Percentiles rank a stretch among this genome's conserved stretches.
Evolutionary conservation across 2,888 invertebrate species (phyloP).

Genomic region (Dioctria linearis): DNA sequence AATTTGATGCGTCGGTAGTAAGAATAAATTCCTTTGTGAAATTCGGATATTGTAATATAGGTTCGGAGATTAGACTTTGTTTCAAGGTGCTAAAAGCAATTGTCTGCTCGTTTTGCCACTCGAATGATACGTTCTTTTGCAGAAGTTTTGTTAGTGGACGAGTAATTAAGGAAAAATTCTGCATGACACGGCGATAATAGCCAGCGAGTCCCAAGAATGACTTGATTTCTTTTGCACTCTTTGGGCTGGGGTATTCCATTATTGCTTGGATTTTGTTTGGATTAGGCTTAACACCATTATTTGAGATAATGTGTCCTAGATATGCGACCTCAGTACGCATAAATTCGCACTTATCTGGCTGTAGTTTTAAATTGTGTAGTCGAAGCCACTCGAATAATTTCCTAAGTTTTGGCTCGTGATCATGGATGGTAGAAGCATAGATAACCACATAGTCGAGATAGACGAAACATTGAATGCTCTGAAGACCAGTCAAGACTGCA

Average conservation of each 20-base stretch:
- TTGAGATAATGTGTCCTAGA: constrained; percentile 63
- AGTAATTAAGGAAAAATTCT: no score
- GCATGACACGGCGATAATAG: constrained; percentile 56
- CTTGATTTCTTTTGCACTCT: constrained; percentile 60
- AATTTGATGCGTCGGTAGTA: no score
- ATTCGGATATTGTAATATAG: no score
- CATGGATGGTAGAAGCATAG: constrained; percentile 39
- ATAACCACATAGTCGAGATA: constrained; percentile 56
- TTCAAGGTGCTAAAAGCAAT: no score
- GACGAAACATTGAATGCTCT: constrained; percentile 52
- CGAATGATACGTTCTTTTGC: no score
- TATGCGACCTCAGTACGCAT: constrained; percentile 58
- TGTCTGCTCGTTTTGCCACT: no score
- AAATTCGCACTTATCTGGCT: constrained; percentile 62
- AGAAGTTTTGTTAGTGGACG: no score
- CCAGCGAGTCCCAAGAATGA: constrained; percentile 59
- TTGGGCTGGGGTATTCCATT: constrained; percentile 53
- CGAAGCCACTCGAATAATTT: constrained; percentile 37
- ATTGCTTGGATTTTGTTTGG: constrained; percentile 61
- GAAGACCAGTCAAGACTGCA: constrained; percentile 48
- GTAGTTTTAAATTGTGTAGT: constrained; percentile 60
- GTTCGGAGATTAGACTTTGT: no score
- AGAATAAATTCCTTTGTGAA: no score
- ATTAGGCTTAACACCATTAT: constrained; percentile 62
- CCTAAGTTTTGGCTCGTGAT: constrained; percentile 44